Conservation (phyloP, 2,888 invertebrate genomes). For the Catocala nupta region DNA sequence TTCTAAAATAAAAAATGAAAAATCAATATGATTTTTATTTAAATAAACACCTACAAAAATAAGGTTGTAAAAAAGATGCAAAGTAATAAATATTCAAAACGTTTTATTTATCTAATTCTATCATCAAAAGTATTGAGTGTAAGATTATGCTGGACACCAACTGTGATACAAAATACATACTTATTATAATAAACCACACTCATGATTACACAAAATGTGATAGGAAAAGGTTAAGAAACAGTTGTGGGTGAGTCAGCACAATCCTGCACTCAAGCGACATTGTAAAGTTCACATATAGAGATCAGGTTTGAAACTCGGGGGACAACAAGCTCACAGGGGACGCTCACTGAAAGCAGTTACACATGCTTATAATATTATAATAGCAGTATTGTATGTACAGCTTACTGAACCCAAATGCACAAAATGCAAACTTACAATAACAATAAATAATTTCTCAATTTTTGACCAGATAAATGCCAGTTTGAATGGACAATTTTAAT, state of each 20-base stretch:
- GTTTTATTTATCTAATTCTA: constrained; percentile 82
- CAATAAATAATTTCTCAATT: constrained; percentile 80
- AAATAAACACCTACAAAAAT: constrained; percentile 29
- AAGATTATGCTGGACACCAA: constrained; percentile 68
- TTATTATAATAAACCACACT: constrained; percentile 41
- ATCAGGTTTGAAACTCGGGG: constrained; percentile 75
- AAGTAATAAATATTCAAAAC: constrained; percentile 70
- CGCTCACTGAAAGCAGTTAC: constrained; percentile 30
- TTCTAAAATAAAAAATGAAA: constrained; percentile 16
- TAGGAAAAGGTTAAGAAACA: constrained; percentile 38
- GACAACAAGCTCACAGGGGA: constrained; percentile 73
- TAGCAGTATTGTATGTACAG: constrained; percentile 66
- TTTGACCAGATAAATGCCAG: constrained; percentile 84
- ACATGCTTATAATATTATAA: constrained; percentile 40
- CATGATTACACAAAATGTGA: constrained; percentile 47
- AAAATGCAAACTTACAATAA: constrained; percentile 81
- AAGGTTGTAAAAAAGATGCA: constrained; percentile 47
- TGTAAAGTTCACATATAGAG: constrained; percentile 84
- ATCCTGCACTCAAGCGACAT: constrained; percentile 72
- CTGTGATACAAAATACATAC: constrained; percentile 41
- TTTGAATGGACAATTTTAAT: constrained; percentile 83
- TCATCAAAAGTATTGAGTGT: constrained; percentile 74
- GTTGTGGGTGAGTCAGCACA: constrained; percentile 59
- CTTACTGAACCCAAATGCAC: constrained; percentile 75
- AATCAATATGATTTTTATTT: constrained; percentile 9